phyloP scores from a whole-genome alignment of 1,140 invertebrate species.

The Camponotus pennsylvanicus region DNA sequence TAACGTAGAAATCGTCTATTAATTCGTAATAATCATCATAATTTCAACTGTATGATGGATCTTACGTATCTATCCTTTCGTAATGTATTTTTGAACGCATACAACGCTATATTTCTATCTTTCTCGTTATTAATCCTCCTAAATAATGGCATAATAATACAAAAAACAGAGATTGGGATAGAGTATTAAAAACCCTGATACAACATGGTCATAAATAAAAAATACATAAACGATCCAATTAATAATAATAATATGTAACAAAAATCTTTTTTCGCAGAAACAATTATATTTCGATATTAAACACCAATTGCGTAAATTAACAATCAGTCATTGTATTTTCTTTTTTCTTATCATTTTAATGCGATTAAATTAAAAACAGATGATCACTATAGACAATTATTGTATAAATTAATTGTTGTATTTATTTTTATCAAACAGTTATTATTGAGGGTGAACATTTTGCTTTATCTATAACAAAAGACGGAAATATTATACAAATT shows the following conservation, averaged over 20 bases:
- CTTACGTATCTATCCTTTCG: slow-evolving; percentile 44
- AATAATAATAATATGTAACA: slow-evolving; percentile 61
- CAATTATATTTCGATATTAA: slow-evolving; percentile 56
- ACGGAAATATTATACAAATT: slow-evolving; percentile 1
- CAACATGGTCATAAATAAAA: slow-evolving; percentile 57
- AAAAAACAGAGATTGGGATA: slow-evolving; percentile 43
- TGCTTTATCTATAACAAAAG: slow-evolving; percentile 28
- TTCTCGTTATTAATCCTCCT: slow-evolving; percentile 16
- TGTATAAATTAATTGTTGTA: slow-evolving; percentile 13
- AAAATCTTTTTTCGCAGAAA: slow-evolving; percentile 44
- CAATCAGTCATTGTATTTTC: slow-evolving; percentile 44
- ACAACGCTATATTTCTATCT: slow-evolving; percentile 28
- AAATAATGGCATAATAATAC: slow-evolving; percentile 55
- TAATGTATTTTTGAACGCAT: slow-evolving; percentile 30
- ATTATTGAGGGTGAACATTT: slow-evolving; percentile 1
- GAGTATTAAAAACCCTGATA: slow-evolving; percentile 56
- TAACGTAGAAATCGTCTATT: slow-evolving; percentile 40
- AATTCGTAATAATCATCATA: neutral
- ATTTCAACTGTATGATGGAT: slow-evolving; percentile 41
- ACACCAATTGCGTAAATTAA: slow-evolving; percentile 41
- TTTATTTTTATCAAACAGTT: slow-evolving; percentile 26
- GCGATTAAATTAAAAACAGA: slow-evolving; percentile 37
- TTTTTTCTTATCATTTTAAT: slow-evolving; percentile 19
- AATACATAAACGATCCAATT: slow-evolving; percentile 57
- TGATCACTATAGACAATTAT: slow-evolving; percentile 27